Evolutionary conservation across 2,888 invertebrate genomes (phyloP).

Genomic region (Clepsis dumicolana): DNA sequence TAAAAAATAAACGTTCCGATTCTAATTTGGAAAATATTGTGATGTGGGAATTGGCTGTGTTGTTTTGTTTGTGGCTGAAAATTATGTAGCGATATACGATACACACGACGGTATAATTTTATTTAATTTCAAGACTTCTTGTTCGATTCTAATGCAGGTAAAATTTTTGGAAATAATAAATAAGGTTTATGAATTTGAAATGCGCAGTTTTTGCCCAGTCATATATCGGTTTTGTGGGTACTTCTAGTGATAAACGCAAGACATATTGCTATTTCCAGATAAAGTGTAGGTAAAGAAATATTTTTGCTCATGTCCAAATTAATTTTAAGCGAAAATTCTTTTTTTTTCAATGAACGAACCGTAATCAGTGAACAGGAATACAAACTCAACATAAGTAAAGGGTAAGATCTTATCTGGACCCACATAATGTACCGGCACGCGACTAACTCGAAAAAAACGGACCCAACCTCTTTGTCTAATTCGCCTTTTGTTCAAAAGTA

Average conservation of each 20-base stretch:
- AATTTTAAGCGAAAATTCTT: background rate
- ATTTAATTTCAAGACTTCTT: background rate
- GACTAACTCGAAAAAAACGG: constrained; percentile 54
- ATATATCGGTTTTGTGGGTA: too few relatives aligned
- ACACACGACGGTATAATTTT: too few relatives aligned
- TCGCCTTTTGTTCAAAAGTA: constrained; percentile 58
- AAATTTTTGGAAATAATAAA: background rate
- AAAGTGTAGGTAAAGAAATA: too few relatives aligned
- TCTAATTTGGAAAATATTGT: constrained; percentile 58
- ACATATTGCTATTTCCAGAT: too few relatives aligned
- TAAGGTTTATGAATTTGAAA: too few relatives aligned
- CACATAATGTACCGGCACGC: constrained; percentile 57
- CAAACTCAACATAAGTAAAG: constrained; percentile 54
- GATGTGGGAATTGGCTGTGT: constrained; percentile 42
- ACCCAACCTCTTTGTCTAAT: constrained; percentile 63
- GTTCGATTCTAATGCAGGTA: background rate
- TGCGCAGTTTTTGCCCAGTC: too few relatives aligned
- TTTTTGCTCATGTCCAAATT: background rate
- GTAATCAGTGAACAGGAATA: constrained; percentile 25
- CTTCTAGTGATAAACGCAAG: too few relatives aligned
- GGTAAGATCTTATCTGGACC: constrained; percentile 61
- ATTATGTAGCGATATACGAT: background rate
- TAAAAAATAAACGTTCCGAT: constrained; percentile 60
- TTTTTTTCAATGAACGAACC: constrained; percentile 1
- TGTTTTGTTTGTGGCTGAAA: constrained; percentile 12